Base-by-base conservation (phyloP, 2,113 vertebrate species). In the Megaceryle torquata region DNA sequence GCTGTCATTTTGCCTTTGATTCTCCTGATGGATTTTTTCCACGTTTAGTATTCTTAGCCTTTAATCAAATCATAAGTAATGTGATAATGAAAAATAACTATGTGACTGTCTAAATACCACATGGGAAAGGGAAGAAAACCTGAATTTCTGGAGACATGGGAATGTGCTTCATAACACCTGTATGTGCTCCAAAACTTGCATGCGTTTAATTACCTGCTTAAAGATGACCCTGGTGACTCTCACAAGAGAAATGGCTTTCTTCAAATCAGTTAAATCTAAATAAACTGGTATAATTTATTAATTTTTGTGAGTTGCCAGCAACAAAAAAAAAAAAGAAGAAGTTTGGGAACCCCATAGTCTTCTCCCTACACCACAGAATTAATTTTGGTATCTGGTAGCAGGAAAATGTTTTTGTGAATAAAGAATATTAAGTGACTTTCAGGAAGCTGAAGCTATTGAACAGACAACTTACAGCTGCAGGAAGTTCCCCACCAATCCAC, bases 401-500 rank as follows among this genome's bases (percentile, higher is more conserved):
- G 12, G 14, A 82, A 74, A 82, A 75, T 29, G 1, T 16, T 82
- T 82, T 44, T 0, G 6, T 59, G 19, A 84, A 65, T 43, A 65
- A 91, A 53, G 2, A 29, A 28, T 18, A 56, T 5, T 33, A 53
- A 74, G 7, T 54, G 15, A 57, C 37, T 61, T 77, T 57, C 17
- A 84, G 59, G 24, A 74, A 84, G 53, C 24, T 50, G 15, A 81
- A 81, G 4, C 2, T 60, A 5, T 83, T 37, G 8, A 13, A 71
- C 18, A 80, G n/a, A 39, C 9, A 71, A 9, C 3, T 2, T 12
- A 50, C 3, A 82, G 12, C 3, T 74, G 22, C 54, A 74, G 54
- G 13, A 83, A 61, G 5, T 56, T 2, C 3, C 7, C 13, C 39
- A 53, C 2, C 2, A 57, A 7, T 50, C 6, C 7, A 2, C 28